phyloP scores from a whole-genome alignment of 2,888 invertebrate species.

The Meteorus colon region DNA sequence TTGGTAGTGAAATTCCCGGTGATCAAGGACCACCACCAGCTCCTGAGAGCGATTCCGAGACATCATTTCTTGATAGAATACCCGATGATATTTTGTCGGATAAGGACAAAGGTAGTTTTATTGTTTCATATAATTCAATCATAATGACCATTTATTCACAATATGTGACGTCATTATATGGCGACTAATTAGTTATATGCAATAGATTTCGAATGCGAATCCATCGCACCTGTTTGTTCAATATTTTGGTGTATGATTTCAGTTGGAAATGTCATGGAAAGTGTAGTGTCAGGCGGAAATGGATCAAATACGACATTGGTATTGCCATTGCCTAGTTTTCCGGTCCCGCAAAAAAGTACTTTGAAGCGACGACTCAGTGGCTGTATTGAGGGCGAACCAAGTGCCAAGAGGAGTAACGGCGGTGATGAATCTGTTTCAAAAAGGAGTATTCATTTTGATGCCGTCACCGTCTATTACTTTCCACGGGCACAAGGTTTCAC shows the following conservation, averaged over 20 bases:
- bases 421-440: conserved; percentile 76
- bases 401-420: conserved; percentile 69
- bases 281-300: conserved; percentile 55
- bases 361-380: conserved; percentile 79
- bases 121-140: background rate
- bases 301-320: conserved; percentile 43
- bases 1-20: conserved; percentile 84
- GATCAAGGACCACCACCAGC: conserved; percentile 73
- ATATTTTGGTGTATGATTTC: conserved; percentile 38
- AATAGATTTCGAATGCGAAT: background rate
- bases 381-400: conserved; percentile 66
- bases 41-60: conserved; percentile 75
- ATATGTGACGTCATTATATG: background rate
- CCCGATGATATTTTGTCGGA: conserved; percentile 70
- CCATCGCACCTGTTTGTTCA: background rate
- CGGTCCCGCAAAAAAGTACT: conserved; percentile 77
- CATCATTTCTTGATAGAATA: conserved; percentile 74
- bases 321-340: conserved; percentile 59
- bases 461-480: conserved; percentile 96
- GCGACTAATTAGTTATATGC: background rate
- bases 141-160: background rate
- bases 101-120: conserved; percentile 67
- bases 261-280: conserved; percentile 62
- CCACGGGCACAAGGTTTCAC: conserved; percentile 93
- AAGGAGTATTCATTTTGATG: conserved; percentile 90